Percentiles rank a stretch among this genome's conserved stretches.
These are phyloP conservation scores for Tetranychus piercei DNA, from an alignment of 2,888 invertebrate genomes.

Conservation along the genomic window DNA sequence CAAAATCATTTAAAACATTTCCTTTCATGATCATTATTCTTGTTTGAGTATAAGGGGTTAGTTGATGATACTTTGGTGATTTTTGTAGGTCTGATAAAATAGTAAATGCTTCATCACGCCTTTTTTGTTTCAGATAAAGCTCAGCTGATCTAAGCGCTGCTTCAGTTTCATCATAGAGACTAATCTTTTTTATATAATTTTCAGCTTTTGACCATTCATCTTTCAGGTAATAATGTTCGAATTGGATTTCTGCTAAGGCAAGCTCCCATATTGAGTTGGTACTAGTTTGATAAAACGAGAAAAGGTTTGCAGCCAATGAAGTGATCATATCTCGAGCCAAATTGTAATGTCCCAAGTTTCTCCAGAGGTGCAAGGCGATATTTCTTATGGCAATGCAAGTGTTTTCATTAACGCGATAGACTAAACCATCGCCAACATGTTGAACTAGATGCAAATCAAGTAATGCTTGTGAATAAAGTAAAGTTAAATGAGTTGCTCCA, in stretches of 20 bases:
- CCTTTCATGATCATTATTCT: conserved; percentile 8
- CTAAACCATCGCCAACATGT: conserved; percentile 17
- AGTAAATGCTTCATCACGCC: not conserved
- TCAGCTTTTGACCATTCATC: conserved; percentile 18
- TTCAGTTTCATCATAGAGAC: conserved; percentile 14
- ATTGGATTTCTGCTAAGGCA: conserved; percentile 21
- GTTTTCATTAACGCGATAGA: conserved; percentile 20
- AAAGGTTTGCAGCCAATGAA: conserved; percentile 11
- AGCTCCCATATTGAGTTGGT: conserved; percentile 16
- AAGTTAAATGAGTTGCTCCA: conserved; percentile 19
- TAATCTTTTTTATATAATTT: conserved; percentile 16
- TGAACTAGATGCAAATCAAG: conserved; percentile 21
- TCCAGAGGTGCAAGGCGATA: conserved; percentile 20
- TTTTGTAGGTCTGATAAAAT: not conserved
- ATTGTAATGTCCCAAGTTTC: conserved; percentile 13
- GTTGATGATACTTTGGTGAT: not conserved
- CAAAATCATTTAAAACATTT: conserved; percentile 10
- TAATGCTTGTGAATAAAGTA: conserved; percentile 17
- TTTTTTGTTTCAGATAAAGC: conserved; percentile 10
- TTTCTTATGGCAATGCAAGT: conserved; percentile 21
- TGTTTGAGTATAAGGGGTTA: not conserved
- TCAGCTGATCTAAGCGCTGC: conserved; percentile 14
- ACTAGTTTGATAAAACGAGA: conserved; percentile 14
- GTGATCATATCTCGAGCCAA: conserved; percentile 17
- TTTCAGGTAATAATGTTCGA: conserved; percentile 18